Conservation (phyloP, 2,797 vertebrate genomes). For the Rhyacichthys aspro region DNA sequence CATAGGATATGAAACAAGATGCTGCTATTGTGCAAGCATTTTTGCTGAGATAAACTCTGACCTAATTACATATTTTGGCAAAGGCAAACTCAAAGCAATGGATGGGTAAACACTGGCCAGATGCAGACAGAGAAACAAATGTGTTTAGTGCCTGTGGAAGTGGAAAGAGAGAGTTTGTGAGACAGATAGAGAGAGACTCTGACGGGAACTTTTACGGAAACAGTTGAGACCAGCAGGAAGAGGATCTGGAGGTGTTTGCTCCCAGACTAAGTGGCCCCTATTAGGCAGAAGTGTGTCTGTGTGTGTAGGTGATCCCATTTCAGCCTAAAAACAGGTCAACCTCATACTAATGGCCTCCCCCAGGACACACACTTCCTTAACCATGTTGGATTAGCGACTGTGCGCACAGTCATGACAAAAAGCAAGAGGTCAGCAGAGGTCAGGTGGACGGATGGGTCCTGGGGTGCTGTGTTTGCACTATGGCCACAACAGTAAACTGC, state of each 20-base stretch:
- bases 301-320: slow-evolving; percentile 52
- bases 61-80: slow-evolving; percentile 41
- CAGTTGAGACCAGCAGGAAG: slow-evolving; percentile 31
- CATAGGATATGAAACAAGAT: slow-evolving; percentile 26
- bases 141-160: slow-evolving; percentile 30
- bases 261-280: slow-evolving; percentile 35
- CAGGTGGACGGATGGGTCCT: slow-evolving; percentile 37
- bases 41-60: slow-evolving; percentile 46
- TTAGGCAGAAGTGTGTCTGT: slow-evolving; percentile 38
- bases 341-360: slow-evolving; percentile 35
- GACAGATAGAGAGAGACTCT: slow-evolving; percentile 3
- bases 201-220: slow-evolving; percentile 32
- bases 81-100: slow-evolving; percentile 18
- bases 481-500: slow-evolving; percentile 36
- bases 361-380: slow-evolving; percentile 33
- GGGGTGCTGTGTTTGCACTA: slow-evolving; percentile 32
- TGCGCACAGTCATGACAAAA: slow-evolving; percentile 32
- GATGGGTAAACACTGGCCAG: slow-evolving; percentile 29
- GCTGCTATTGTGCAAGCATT: slow-evolving; percentile 29
- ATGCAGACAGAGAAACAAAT: slow-evolving; percentile 53
- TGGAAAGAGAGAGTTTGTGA: slow-evolving; percentile 12
- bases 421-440: slow-evolving; percentile 40
- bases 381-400: slow-evolving; percentile 25
- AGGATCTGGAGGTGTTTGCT: slow-evolving; percentile 22
- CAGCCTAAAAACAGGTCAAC: slow-evolving; percentile 11